Evolutionary conservation across 53 echinoderm and acorn worm genomes (phyloP).

Genomic region (Glandiceps talaboti): DNA sequence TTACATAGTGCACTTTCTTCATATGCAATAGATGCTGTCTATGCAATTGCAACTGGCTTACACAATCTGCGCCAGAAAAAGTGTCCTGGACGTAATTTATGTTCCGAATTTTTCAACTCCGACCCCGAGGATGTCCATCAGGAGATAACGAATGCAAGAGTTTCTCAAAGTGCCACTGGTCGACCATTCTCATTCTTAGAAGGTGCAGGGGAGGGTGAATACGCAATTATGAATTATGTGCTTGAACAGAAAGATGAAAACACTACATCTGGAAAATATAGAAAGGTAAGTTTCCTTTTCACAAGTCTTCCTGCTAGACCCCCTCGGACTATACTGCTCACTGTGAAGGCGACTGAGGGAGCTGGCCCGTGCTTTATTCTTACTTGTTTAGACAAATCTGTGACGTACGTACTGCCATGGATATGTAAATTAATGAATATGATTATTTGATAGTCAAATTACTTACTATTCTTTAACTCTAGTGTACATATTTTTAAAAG

Average conservation of each 20-base stretch:
- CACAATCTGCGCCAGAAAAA: slow-evolving; percentile 17
- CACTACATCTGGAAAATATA: neutral
- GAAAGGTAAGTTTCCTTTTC: neutral
- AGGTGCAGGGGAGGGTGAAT: slow-evolving; percentile 23
- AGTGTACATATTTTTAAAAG: too few relatives aligned
- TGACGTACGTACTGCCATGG: too few relatives aligned
- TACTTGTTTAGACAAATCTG: too few relatives aligned
- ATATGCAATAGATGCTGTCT: slow-evolving; percentile 15
- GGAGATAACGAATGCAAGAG: neutral
- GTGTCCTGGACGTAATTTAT: slow-evolving; percentile 11
- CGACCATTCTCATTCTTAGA: slow-evolving; percentile 34
- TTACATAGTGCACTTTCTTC: neutral
- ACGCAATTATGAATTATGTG: slow-evolving; percentile 40
- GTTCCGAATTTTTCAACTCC: slow-evolving; percentile 10
- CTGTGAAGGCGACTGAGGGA: too few relatives aligned
- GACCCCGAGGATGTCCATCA: slow-evolving; percentile 1
- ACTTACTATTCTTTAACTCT: too few relatives aligned
- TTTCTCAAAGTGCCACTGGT: slow-evolving; percentile 11
- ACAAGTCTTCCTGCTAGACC: too few relatives aligned
- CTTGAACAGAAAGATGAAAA: slow-evolving; percentile 11
- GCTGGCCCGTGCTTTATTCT: too few relatives aligned
- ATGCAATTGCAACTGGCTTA: slow-evolving; percentile 14
- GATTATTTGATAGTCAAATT: too few relatives aligned
- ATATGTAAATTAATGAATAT: too few relatives aligned
- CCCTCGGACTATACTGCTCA: too few relatives aligned